phyloP scores from a whole-genome alignment of 2,797 vertebrate genomes.

The Sebastes dallii region DNA sequence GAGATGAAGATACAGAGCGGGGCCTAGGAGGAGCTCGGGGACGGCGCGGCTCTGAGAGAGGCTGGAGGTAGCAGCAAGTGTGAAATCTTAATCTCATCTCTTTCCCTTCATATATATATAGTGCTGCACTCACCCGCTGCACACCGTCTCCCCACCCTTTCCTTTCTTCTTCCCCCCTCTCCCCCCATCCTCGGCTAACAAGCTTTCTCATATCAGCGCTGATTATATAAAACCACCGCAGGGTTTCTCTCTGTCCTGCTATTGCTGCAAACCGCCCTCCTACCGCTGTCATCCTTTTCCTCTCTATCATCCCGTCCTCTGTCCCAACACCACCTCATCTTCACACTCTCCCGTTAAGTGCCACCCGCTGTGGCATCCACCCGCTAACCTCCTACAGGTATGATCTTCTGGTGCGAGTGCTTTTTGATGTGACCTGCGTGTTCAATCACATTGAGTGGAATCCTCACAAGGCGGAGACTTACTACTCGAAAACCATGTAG shows the following conservation, averaged over 20 bases:
- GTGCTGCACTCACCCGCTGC: constrained; percentile 2
- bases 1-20: constrained; percentile 34
- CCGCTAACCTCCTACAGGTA: background rate
- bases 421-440: too few relatives aligned
- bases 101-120: constrained; percentile 21
- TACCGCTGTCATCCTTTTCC: background rate
- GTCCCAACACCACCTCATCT: background rate
- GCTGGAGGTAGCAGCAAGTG: constrained; percentile 48
- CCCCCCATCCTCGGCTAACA: constrained; percentile 31
- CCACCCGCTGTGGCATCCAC: background rate
- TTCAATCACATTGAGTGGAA: background rate
- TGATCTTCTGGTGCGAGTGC: too few relatives aligned
- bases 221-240: constrained; percentile 57
- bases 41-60: constrained; percentile 29
- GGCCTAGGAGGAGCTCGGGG: constrained; percentile 10
- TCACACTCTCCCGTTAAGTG: background rate
- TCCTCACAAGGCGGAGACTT: constrained; percentile 75
- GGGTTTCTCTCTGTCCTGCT: constrained; percentile 11
- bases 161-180: background rate
- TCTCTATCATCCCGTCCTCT: background rate
- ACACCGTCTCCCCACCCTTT: background rate
- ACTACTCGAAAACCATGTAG: constrained; percentile 99
- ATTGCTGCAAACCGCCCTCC: background rate
- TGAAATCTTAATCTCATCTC: constrained; percentile 70
- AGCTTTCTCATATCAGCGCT: constrained; percentile 43